Percentiles rank a stretch among this genome's conserved stretches.
phyloP scores from a whole-genome alignment of 2,113 vertebrate species.

The Gambusia affinis region DNA sequence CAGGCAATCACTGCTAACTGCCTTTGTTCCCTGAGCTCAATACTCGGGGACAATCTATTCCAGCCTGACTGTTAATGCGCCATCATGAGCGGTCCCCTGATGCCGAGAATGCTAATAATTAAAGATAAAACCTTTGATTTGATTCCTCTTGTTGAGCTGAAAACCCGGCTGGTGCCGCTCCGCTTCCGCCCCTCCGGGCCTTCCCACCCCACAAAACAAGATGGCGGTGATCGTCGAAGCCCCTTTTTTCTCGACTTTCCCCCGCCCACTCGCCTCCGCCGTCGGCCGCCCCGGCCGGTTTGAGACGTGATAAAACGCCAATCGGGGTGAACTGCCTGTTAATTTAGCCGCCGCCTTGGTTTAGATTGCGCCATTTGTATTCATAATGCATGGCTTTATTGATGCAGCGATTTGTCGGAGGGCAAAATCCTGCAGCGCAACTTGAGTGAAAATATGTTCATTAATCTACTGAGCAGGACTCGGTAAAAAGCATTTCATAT shows the following conservation, averaged over 20 bases:
- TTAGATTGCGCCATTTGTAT: slow-evolving; percentile 74
- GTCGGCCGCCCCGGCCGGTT: slow-evolving; percentile 2
- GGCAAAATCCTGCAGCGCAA: slow-evolving; percentile 71
- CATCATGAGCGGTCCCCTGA: slow-evolving; percentile 70
- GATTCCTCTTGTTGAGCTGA: slow-evolving; percentile 63
- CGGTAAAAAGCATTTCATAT: slow-evolving; percentile 68
- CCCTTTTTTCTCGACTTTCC: slow-evolving; percentile 65
- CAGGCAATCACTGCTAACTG: slow-evolving; percentile 84
- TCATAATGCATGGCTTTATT: slow-evolving; percentile 73
- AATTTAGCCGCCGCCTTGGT: slow-evolving; percentile 68
- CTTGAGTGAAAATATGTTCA: slow-evolving; percentile 75
- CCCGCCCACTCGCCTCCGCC: slow-evolving; percentile 17
- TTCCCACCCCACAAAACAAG: slow-evolving; percentile 21
- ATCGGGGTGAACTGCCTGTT: slow-evolving; percentile 69
- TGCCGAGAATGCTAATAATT: slow-evolving; percentile 79
- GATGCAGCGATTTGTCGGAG: slow-evolving; percentile 75
- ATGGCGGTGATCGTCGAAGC: slow-evolving; percentile 34
- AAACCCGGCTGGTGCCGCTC: slow-evolving; percentile 47
- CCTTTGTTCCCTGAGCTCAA: slow-evolving; percentile 78
- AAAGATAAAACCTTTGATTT: slow-evolving; percentile 75
- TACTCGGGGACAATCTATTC: slow-evolving; percentile 79
- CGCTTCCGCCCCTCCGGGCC: background rate
- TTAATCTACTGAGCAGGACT: slow-evolving; percentile 70
- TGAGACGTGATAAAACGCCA: slow-evolving; percentile 71
- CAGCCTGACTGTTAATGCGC: slow-evolving; percentile 76